These are phyloP conservation scores for Philopedon plagiatum DNA, from an alignment of 2,888 invertebrate species.

Conservation along the genomic window DNA sequence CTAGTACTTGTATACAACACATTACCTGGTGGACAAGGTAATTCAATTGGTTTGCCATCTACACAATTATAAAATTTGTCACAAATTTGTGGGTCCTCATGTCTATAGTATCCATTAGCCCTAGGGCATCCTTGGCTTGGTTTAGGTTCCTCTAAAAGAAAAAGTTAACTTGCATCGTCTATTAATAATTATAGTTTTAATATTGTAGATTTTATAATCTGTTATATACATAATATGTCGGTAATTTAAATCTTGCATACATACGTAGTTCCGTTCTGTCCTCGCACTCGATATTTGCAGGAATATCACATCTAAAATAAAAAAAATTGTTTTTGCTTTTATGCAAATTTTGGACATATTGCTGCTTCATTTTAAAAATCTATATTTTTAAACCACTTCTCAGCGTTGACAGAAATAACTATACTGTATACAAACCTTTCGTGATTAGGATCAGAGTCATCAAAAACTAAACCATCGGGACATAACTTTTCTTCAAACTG, in stretches of 20 bases:
- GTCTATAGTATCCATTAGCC: constrained; percentile 84
- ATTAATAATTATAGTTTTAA: background rate
- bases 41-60: constrained; percentile 78
- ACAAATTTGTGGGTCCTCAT: constrained; percentile 81
- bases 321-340: too few species aligned
- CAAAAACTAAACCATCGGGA: constrained; percentile 85
- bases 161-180: constrained; percentile 16
- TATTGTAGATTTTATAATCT: background rate
- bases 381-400: too few species aligned
- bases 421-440: constrained; percentile 67
- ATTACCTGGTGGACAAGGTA: constrained; percentile 77
- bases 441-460: constrained; percentile 79
- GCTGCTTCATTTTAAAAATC: too few species aligned
- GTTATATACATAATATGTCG: background rate
- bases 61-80: constrained; percentile 86
- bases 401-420: too few species aligned
- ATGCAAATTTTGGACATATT: too few species aligned
- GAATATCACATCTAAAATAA: constrained; percentile 75
- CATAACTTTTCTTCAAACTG: constrained; percentile 78
- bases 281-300: constrained; percentile 84
- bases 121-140: constrained; percentile 82
- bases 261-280: constrained; percentile 82
- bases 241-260: constrained; percentile 58
- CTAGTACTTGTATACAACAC: too few species aligned
- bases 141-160: constrained; percentile 82